phyloP scores from a whole-genome alignment of 2,797 vertebrate species.

The Paedocypris micromegethes region DNA sequence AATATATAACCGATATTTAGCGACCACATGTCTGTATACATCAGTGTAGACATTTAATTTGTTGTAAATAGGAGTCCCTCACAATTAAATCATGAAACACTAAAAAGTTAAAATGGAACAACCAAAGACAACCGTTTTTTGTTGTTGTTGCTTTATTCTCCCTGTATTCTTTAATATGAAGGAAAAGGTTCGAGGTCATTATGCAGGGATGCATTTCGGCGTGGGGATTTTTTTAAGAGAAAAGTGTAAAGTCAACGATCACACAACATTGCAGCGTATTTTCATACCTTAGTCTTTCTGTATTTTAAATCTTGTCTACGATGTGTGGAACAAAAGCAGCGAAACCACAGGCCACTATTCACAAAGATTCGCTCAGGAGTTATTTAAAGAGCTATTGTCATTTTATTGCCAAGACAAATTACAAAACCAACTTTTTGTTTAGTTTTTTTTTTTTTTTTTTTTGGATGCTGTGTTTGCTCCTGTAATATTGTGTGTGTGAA shows the following conservation, averaged over 20 bases:
- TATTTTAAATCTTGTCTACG: conserved; percentile 7
- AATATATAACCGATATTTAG: too few relatives aligned
- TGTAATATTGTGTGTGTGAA: conserved; percentile 44
- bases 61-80: conserved; percentile 22
- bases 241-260: conserved; percentile 28
- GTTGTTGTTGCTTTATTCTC: conserved; percentile 6
- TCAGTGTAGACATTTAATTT: not conserved
- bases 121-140: conserved; percentile 49
- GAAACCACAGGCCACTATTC: conserved; percentile 49
- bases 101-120: conserved; percentile 18
- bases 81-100: not conserved
- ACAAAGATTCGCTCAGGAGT: conserved; percentile 57
- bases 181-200: too few relatives aligned
- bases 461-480: conserved; percentile 34
- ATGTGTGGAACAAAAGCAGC: conserved; percentile 26
- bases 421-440: conserved; percentile 27
- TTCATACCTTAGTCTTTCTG: conserved; percentile 20
- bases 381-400: conserved; percentile 52
- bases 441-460: conserved; percentile 36
- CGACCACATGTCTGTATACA: too few relatives aligned
- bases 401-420: conserved; percentile 34
- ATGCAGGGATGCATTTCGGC: not conserved
- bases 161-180: too few relatives aligned
- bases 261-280: conserved; percentile 9
- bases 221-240: not conserved